Percentiles rank a stretch among this genome's conserved stretches.
These are phyloP conservation scores for Rhynchophorus ferrugineus DNA, from an alignment of 1,140 invertebrate species.

Conservation along the genomic window DNA sequence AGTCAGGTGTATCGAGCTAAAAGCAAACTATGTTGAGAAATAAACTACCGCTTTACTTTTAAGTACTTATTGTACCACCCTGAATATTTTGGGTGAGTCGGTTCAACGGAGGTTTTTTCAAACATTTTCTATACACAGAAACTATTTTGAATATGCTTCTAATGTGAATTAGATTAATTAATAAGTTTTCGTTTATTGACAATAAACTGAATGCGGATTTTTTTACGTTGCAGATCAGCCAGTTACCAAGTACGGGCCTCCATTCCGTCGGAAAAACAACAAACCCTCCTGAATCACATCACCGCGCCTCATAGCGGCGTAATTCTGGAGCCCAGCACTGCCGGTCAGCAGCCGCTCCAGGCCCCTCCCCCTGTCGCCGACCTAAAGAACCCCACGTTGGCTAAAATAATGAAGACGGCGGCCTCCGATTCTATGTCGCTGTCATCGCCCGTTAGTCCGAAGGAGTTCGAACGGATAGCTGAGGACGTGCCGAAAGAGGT, in stretches of 20 bases:
- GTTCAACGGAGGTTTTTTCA: no score
- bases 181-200: no score
- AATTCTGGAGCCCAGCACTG: slow-evolving; percentile 38
- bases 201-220: no score
- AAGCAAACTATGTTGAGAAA: no score
- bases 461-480: slow-evolving; percentile 32
- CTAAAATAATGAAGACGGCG: slow-evolving; percentile 43
- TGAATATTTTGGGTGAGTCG: no score
- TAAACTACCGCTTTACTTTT: no score
- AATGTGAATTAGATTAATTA: no score
- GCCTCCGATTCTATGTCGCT: slow-evolving; percentile 57
- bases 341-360: slow-evolving; percentile 36
- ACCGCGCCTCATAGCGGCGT: slow-evolving; percentile 38
- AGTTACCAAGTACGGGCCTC: slow-evolving; percentile 41
- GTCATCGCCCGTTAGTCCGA: slow-evolving; percentile 46
- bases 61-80: no score
- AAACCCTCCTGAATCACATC: slow-evolving; percentile 43
- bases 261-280: slow-evolving; percentile 40
- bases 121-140: no score
- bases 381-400: slow-evolving; percentile 39
- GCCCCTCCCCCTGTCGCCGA: slow-evolving; percentile 29
- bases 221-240: no score
- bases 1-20: no score
- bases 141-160: no score
- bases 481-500: slow-evolving; percentile 40